phyloP scores from a whole-genome alignment of 2,888 invertebrate genomes.

The Habrosyne pyritoides region DNA sequence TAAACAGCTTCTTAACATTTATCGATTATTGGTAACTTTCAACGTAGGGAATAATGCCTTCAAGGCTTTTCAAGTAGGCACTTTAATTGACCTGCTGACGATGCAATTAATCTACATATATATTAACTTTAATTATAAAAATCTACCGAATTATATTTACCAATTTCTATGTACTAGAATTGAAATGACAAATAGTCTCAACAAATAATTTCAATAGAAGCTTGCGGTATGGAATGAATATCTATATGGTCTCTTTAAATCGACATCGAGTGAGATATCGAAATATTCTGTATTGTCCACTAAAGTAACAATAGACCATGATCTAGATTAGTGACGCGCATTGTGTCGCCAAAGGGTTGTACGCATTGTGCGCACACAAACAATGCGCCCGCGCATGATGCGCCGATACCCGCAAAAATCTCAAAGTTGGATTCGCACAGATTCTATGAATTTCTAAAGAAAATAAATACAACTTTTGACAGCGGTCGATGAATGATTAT shows the following conservation, averaged over 20 bases:
- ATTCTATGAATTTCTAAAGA: slow-evolving; percentile 61
- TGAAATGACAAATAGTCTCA: neutral
- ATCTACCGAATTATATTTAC: neutral
- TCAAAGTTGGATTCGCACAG: slow-evolving; percentile 37
- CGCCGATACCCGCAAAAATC: slow-evolving; percentile 48
- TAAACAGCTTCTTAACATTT: slow-evolving; percentile 8
- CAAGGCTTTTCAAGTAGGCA: neutral
- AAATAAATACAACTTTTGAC: slow-evolving; percentile 59
- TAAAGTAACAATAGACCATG: slow-evolving; percentile 51
- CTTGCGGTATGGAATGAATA: neutral
- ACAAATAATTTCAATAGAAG: neutral
- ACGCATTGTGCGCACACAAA: slow-evolving; percentile 48
- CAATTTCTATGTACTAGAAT: neutral
- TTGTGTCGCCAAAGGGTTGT: slow-evolving; percentile 73
- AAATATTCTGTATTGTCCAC: slow-evolving; percentile 40
- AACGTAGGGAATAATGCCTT: neutral
- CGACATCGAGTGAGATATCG: slow-evolving; percentile 62
- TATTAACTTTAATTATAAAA: no score
- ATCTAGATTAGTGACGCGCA: slow-evolving; percentile 71
- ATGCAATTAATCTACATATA: neutral
- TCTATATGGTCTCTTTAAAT: slow-evolving; percentile 37
- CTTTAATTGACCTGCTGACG: neutral
- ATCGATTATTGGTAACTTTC: slow-evolving; percentile 20
- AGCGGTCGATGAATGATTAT: slow-evolving; percentile 2
- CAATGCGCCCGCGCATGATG: slow-evolving; percentile 47